Evolutionary conservation across 2,888 invertebrate genomes (phyloP), one percentile per base, ranked within the genome.

Genomic region (Ichneumoninae sp.): DNA sequence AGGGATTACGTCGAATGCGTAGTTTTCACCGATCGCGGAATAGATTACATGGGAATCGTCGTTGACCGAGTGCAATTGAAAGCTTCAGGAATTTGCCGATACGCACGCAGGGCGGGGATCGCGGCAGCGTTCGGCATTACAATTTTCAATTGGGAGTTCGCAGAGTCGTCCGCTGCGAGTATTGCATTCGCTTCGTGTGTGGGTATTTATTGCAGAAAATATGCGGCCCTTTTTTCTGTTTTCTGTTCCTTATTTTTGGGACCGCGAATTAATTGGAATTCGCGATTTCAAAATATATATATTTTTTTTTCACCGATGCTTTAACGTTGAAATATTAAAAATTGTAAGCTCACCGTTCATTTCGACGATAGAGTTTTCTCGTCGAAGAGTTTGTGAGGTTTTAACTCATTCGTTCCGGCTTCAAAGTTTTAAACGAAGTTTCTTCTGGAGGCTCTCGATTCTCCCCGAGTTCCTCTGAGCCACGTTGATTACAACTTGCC

Each of bases 271-370:
- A 26, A 57, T 22, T 8, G 57, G 26, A 57, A 26, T 57, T 26
- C 1, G 57, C 26, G 57, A 57, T 3, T 57, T 13, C 3, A 1
- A 10, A 57, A 22, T 26, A 2, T 22, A 0, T 19, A 19, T 13
- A 13, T 3, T 4, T 1, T 4, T 26, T 57, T 26, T 57, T 44
- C 4, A 47, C 0, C 19, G 26, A 2, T 30, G 19, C 30, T 22
- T 19, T 19, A 33, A 40, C 13, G 52, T 54, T 30, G 13, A 33
- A 70, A 76, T 76, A 76, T 65, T 52, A 30, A 76, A 81, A 66
- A 44, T 22, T 0, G 54, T 36, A 65, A 52, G 44, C 44, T 33
- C 65, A 19, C 33, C 16, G 30, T 52, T 13, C 13, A 8, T 33
- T 40, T 50, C 26, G 19, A 13, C 57, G 13, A 19, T 13, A 22